Percentiles rank a stretch among this genome's conserved stretches.
phyloP scores from a whole-genome alignment of 1,140 invertebrate genomes.

The Ruditapes philippinarum region DNA sequence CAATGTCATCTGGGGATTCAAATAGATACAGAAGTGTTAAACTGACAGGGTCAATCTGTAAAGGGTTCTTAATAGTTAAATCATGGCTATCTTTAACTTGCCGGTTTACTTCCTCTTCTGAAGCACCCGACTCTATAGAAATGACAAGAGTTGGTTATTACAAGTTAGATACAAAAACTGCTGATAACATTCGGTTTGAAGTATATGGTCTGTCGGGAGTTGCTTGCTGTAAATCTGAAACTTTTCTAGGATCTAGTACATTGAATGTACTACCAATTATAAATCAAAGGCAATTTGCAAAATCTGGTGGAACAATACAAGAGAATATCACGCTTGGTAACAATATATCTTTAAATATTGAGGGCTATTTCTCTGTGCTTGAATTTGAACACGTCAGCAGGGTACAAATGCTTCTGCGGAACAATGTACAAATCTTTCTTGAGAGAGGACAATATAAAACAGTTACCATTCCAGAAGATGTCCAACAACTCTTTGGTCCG shows the following conservation, averaged over 20 bases:
- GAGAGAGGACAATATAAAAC: conserved; percentile 58
- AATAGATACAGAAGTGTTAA: not conserved
- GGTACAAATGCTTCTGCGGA: not conserved
- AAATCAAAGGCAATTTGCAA: not conserved
- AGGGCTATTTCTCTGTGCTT: not conserved
- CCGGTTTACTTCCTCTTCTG: not conserved
- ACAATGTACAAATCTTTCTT: not conserved
- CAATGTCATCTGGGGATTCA: not conserved
- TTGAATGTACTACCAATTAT: not conserved
- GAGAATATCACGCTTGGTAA: not conserved
- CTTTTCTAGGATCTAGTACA: not conserved
- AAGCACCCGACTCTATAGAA: not conserved
- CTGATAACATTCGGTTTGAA: not conserved
- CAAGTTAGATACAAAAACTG: not conserved
- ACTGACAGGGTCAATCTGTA: not conserved
- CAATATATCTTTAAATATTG: not conserved
- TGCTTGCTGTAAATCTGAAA: not conserved
- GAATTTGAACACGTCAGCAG: not conserved
- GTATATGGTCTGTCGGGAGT: not conserved
- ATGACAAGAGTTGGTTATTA: not conserved
- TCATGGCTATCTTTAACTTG: not conserved
- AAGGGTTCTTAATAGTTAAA: not conserved
- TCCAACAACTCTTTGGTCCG: conserved; percentile 76
- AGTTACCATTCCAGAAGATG: conserved; percentile 72
- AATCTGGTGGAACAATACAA: not conserved